phyloP scores from a whole-genome alignment of 2,113 vertebrate species.

The Daboia siamensis region DNA sequence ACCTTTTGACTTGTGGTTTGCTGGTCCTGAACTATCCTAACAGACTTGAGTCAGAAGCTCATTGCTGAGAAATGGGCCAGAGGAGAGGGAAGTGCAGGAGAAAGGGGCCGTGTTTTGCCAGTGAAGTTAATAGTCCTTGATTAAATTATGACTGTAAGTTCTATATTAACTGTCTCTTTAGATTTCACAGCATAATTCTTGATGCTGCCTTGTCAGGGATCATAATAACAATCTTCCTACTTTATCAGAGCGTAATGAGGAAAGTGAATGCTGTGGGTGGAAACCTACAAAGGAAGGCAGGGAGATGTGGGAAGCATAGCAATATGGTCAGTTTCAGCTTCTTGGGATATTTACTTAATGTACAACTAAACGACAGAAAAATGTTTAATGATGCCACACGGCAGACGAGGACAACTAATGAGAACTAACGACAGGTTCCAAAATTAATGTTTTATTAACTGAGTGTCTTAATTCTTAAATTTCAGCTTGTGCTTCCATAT shows the following conservation, averaged over 20 bases:
- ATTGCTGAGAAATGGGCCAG: conserved; percentile 33
- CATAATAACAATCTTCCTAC: conserved; percentile 62
- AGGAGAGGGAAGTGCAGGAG: conserved; percentile 31
- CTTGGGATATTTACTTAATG: neutral
- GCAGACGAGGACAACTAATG: neutral
- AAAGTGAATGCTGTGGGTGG: conserved; percentile 9
- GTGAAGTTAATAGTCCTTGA: conserved; percentile 62
- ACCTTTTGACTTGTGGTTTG: neutral
- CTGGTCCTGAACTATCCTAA: neutral
- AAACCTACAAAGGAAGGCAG: neutral
- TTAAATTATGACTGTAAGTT: conserved; percentile 65
- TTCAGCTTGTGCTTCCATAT: neutral
- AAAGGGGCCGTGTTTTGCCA: conserved; percentile 53
- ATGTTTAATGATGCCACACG: neutral
- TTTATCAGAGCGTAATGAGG: conserved; percentile 33
- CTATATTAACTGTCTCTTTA: conserved; percentile 63
- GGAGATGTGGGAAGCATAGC: neutral
- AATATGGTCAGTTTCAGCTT: neutral
- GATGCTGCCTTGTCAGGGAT: conserved; percentile 61
- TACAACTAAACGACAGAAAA: neutral
- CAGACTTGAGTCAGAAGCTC: conserved; percentile 14
- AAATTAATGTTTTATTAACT: neutral
- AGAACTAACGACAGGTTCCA: neutral
- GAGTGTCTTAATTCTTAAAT: neutral
- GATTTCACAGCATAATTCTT: conserved; percentile 65